Base-by-base conservation (phyloP, 2,888 invertebrate genomes). In the Apantesis nais region DNA sequence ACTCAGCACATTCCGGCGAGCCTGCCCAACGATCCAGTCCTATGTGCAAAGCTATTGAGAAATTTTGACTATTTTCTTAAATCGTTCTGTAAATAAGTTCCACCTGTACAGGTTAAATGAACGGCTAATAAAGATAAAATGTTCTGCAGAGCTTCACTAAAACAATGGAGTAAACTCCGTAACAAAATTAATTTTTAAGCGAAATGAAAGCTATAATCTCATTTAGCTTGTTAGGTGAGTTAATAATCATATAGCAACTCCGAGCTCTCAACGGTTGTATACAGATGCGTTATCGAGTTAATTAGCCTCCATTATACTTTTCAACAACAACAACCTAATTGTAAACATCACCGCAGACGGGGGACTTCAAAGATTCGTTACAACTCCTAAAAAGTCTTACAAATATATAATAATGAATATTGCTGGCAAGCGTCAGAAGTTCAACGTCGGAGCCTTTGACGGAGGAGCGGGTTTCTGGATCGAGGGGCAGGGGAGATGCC, bases 301-400 rank as follows among this genome's bases (percentile, higher is more conserved):
- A 68, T 71, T 72, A 61, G 29, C 22, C n/a, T 62, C 25, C 58
- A 62, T 68, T 62, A 70, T 71, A 60, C 70, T 77, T 64, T 44
- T 48, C 34, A 75, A 71, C 68, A 74, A 76, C 61, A 66, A 37
- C 41, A 66, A 65, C 41, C 48, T 71, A 66, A 77, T 66, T 77
- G 55, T 62, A 31, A 60, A 60, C 60, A 60, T 63, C 55, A 62
- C 44, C 52, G 19, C 61, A 58, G 64, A 70, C 62, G 29, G 25
- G 62, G 31, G 65, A 63, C 55, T 41, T 76, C 37, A 66, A 69
- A 71, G 63, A 66, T 73, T 74, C 22, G 25, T 60, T 60, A 29
- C 52, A 31, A 39, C 41, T 63, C n/a, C 16, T 29, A 7, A 37
- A 55, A 60, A 60, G 22, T 41, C 52, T 37, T 29, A 37, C 44